Percentiles rank a stretch among this genome's conserved stretches.
These are phyloP conservation scores for Lysandra coridon DNA, from an alignment of 2,888 invertebrate genomes.

Conservation along the genomic window DNA sequence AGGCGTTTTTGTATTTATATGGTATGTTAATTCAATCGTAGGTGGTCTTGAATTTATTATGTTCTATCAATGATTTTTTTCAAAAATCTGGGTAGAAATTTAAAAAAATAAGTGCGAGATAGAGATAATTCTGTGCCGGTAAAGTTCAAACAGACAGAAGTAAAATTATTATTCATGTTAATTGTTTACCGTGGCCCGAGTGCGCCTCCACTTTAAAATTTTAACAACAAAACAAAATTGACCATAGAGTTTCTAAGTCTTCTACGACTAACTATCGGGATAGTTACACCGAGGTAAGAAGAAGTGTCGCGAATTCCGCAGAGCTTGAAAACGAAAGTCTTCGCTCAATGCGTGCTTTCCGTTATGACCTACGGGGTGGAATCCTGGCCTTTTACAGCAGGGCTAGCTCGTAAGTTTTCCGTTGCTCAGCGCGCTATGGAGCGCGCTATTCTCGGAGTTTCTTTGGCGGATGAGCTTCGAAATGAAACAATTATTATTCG, in stretches of 20 bases:
- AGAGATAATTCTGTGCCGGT: constrained; percentile 43
- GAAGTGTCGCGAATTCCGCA: too few relatives aligned
- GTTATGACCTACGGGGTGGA: too few relatives aligned
- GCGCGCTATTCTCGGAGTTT: too few relatives aligned
- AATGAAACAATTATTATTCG: too few relatives aligned
- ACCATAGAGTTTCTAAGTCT: constrained; percentile 49
- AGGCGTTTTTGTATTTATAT: background rate
- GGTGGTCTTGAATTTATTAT: background rate
- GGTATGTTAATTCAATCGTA: background rate
- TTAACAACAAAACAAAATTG: constrained; percentile 48
- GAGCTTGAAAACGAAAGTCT: too few relatives aligned
- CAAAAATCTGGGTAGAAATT: background rate
- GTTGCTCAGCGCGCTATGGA: too few relatives aligned
- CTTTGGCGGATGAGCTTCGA: too few relatives aligned
- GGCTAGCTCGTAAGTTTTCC: too few relatives aligned
- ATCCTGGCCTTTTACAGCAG: too few relatives aligned
- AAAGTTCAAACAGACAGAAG: constrained; percentile 53
- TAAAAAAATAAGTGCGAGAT: too few relatives aligned
- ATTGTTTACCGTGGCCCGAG: constrained; percentile 76
- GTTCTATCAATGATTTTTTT: background rate
- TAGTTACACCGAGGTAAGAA: too few relatives aligned
- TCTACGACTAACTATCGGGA: background rate
- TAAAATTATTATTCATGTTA: constrained; percentile 67
- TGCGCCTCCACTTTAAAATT: constrained; percentile 64
- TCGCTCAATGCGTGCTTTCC: too few relatives aligned